These are phyloP conservation scores for Dipodomys ordii DNA, from an alignment of 2,113 vertebrate species.

Conservation along the genomic window DNA sequence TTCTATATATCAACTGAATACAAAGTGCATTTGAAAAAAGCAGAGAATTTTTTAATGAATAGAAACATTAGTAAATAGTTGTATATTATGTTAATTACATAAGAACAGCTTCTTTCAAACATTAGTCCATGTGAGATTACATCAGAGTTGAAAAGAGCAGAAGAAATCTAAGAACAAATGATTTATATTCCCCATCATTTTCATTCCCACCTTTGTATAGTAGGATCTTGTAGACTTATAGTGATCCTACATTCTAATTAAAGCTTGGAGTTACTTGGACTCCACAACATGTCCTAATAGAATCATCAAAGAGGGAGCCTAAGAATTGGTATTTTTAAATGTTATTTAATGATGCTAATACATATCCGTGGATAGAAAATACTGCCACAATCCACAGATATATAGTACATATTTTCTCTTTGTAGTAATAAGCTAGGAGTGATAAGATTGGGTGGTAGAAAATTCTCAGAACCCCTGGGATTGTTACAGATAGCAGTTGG, in stretches of 20 bases:
- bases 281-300: slow-evolving; percentile 19
- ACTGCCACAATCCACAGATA: neutral
- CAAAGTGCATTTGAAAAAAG: slow-evolving; percentile 25
- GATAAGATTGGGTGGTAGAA: neutral
- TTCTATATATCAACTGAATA: slow-evolving; percentile 12
- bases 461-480: neutral
- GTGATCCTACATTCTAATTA: neutral
- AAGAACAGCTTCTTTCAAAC: slow-evolving; percentile 27
- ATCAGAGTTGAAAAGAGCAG: slow-evolving; percentile 17
- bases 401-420: neutral
- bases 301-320: neutral
- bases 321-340: neutral
- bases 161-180: slow-evolving; percentile 41
- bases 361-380: slow-evolving; percentile 13
- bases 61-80: slow-evolving; percentile 13
- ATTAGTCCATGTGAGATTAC: neutral
- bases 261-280: neutral
- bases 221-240: slow-evolving; percentile 36
- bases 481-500: neutral
- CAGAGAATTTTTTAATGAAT: slow-evolving; percentile 44
- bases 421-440: slow-evolving; percentile 20
- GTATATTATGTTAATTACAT: neutral
- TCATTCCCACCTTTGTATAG: neutral
- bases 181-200: neutral
- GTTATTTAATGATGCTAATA: slow-evolving; percentile 30